These are phyloP conservation scores for Microdon myrmicae DNA, from an alignment of 2,888 invertebrate genomes.

Conservation along the genomic window DNA sequence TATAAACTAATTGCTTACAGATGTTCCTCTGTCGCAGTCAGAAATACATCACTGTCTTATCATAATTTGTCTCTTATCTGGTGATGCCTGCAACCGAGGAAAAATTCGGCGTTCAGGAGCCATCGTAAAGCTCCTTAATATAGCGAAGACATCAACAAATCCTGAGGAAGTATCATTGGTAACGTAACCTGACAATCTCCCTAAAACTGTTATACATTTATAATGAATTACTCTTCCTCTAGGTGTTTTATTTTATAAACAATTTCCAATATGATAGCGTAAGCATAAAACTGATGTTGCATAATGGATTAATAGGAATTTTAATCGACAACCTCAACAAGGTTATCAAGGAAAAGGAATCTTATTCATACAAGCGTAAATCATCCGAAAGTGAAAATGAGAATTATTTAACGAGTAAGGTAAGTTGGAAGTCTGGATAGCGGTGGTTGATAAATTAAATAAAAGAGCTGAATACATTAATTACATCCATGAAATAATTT, in stretches of 20 bases:
- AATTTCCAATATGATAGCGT: conserved; percentile 68
- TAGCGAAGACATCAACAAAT: conserved; percentile 60
- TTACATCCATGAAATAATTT: no score
- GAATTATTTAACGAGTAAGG: conserved; percentile 58
- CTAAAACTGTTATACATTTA: not conserved
- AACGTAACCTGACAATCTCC: conserved; percentile 1
- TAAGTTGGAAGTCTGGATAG: no score
- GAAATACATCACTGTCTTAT: conserved; percentile 64
- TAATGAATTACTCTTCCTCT: conserved; percentile 11
- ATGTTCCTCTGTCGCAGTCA: conserved; percentile 58
- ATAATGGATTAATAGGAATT: conserved; percentile 69
- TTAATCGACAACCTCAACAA: conserved; percentile 67
- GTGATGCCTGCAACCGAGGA: conserved; percentile 65
- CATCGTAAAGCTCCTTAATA: conserved; percentile 61
- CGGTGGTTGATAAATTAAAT: no score
- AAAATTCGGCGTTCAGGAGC: conserved; percentile 65
- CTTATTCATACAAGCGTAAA: conserved; percentile 61
- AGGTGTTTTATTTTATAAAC: conserved; percentile 66
- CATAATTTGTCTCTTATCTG: conserved; percentile 63
- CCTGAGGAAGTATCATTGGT: conserved; percentile 62
- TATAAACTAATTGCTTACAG: conserved; percentile 23
- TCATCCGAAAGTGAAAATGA: conserved; percentile 55
- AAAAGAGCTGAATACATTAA: no score
- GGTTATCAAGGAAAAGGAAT: conserved; percentile 62
- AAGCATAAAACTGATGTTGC: conserved; percentile 69